Percentiles rank a stretch among this genome's conserved stretches.
Evolutionary conservation across 2,113 vertebrate species (phyloP).

Genomic region (Lepus timidus): DNA sequence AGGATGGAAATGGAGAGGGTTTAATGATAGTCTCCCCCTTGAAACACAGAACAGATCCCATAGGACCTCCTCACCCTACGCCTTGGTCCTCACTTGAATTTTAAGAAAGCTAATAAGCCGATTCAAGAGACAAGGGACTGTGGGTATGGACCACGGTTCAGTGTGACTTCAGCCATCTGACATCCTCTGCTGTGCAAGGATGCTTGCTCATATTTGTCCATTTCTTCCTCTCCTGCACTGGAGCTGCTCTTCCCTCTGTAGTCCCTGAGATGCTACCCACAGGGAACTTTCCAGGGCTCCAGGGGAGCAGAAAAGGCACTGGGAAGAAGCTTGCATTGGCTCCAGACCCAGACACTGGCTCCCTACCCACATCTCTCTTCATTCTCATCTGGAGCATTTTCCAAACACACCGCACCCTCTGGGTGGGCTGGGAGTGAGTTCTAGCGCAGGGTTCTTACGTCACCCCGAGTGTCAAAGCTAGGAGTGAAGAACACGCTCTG

Average conservation of each 20-base stretch:
- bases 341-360: not conserved
- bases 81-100: not conserved
- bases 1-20: not conserved
- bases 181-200: not conserved
- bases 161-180: accelerated
- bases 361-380: accelerated
- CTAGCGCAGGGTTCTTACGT: not conserved
- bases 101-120: not conserved
- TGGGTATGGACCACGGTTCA: not conserved
- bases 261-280: not conserved
- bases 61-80: not conserved
- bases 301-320: not conserved
- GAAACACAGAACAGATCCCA: not conserved
- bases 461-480: not conserved
- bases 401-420: not conserved
- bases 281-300: not conserved
- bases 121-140: not conserved
- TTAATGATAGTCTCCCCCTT: not conserved
- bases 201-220: not conserved
- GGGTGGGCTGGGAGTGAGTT: not conserved
- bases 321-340: not conserved
- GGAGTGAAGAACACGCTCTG: not conserved
- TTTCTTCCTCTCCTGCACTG: not conserved
- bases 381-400: not conserved
- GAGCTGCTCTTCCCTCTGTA: not conserved